These are phyloP conservation scores for Pelecanus crispus DNA, from an alignment of 2,113 vertebrate genomes.

Conservation along the genomic window DNA sequence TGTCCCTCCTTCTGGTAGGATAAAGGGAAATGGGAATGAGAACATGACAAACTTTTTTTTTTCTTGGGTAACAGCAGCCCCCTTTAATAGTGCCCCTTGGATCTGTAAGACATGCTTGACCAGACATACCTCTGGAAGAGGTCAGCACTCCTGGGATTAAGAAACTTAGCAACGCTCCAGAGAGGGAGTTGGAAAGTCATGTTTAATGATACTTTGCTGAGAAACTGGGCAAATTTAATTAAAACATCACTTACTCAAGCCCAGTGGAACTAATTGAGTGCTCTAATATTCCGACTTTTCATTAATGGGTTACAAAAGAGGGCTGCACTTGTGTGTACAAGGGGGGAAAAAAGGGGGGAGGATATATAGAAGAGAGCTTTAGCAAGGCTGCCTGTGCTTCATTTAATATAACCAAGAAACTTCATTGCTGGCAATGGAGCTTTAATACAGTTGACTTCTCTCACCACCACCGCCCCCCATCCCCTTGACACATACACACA, in stretches of 20 bases:
- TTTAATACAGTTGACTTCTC: conserved; percentile 50
- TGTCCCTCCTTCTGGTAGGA: neutral
- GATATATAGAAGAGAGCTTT: neutral
- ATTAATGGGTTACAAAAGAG: conserved; percentile 72
- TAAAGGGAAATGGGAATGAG: neutral
- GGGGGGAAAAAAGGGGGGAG: neutral
- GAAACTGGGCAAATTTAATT: conserved; percentile 75
- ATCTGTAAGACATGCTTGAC: conserved; percentile 62
- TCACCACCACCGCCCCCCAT: neutral
- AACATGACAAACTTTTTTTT: neutral
- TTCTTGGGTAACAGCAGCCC: conserved; percentile 26
- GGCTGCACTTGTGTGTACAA: conserved; percentile 38
- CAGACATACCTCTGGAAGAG: conserved; percentile 60
- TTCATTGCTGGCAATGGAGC: conserved; percentile 15
- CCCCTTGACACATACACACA: conserved; percentile 47
- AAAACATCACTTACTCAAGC: conserved; percentile 69
- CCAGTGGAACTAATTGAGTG: conserved; percentile 63
- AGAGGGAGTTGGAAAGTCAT: conserved; percentile 66
- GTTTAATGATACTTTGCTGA: conserved; percentile 71
- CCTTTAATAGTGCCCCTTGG: conserved; percentile 60
- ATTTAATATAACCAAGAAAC: conserved; percentile 45
- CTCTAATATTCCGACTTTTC: conserved; percentile 70
- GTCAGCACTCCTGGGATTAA: conserved; percentile 68
- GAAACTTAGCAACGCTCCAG: conserved; percentile 65
- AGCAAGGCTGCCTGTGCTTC: conserved; percentile 19